Conservation (phyloP, 2,113 vertebrate species). For the Fulmarus glacialis region DNA sequence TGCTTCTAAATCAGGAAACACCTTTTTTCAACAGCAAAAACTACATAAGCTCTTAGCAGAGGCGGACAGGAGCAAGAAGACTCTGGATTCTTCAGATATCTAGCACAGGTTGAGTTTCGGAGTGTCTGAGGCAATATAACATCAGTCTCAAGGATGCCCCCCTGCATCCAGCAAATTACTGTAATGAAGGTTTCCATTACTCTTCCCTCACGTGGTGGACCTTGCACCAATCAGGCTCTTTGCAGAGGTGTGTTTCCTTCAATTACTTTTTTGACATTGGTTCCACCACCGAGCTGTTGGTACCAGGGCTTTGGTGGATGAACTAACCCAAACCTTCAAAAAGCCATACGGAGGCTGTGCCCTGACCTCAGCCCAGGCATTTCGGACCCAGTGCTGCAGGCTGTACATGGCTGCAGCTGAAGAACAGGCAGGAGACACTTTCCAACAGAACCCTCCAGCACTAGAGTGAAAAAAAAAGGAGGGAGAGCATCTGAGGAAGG, state of each 20-base stretch:
- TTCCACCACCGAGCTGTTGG: background rate
- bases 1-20: background rate
- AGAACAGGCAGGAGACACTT: background rate
- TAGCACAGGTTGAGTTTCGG: background rate
- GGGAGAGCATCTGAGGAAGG: background rate
- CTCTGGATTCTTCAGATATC: background rate
- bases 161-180: background rate
- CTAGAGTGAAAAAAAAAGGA: background rate
- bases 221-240: background rate
- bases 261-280: background rate
- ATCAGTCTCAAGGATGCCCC: background rate
- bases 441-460: background rate
- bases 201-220: background rate
- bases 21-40: background rate
- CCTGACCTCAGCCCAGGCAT: background rate
- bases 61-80: background rate
- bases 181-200: background rate
- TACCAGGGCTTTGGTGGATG: background rate
- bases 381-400: background rate
- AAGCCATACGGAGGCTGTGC: accelerated
- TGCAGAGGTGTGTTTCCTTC: background rate
- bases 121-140: background rate
- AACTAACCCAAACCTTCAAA: background rate
- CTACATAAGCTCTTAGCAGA: background rate
- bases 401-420: background rate